Conservation (phyloP, 2,888 invertebrate genomes). For the Oscheius sp. region DNA sequence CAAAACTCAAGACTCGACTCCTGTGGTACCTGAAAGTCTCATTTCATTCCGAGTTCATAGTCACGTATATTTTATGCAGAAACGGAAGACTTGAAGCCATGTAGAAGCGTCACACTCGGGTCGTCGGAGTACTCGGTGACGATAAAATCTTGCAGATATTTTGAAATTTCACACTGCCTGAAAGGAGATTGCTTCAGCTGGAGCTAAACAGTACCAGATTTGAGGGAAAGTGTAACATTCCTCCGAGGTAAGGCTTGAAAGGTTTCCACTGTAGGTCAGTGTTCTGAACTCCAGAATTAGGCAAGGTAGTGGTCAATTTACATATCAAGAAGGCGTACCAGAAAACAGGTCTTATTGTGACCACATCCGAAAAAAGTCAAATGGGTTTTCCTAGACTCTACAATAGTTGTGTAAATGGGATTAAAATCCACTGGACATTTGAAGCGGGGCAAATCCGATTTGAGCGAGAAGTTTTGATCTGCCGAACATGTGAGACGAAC, state of each 20-base stretch:
- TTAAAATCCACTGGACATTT: no score
- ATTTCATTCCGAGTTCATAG: background rate
- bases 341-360: slow-evolving; percentile 16
- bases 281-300: background rate
- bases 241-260: background rate
- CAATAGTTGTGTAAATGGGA: no score
- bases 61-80: background rate
- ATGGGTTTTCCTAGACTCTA: no score
- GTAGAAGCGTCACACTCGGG: background rate
- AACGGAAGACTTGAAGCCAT: background rate
- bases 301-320: background rate
- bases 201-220: background rate
- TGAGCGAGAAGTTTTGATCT: no score
- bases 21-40: slow-evolving; percentile 2
- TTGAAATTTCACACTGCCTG: slow-evolving; percentile 2
- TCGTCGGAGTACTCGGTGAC: background rate
- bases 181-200: background rate
- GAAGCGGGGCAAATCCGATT: no score
- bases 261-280: background rate
- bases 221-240: slow-evolving; percentile 12
- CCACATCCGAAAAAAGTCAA: background rate
- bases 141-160: background rate
- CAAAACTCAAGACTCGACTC: background rate
- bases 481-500: no score
- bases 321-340: background rate